These are phyloP conservation scores for Carduelis carduelis DNA, from an alignment of 2,797 vertebrate species.

Conservation along the genomic window DNA sequence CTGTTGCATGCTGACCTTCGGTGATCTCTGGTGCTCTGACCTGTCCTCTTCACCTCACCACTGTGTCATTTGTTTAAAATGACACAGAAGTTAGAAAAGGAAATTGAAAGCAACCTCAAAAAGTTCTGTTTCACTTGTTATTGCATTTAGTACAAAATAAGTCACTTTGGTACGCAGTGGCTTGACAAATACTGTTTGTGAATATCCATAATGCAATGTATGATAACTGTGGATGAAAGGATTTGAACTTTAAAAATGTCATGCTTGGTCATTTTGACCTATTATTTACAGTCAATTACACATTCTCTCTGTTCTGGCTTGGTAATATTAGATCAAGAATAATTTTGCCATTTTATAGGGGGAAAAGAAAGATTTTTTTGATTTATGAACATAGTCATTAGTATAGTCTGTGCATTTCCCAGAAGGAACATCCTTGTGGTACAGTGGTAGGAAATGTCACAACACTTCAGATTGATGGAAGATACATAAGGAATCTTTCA, in stretches of 20 bases:
- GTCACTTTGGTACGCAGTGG: neutral
- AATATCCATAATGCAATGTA: neutral
- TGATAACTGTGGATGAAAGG: constrained; percentile 3
- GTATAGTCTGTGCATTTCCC: constrained; percentile 23
- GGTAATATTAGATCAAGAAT: neutral
- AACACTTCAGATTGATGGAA: neutral
- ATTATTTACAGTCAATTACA: constrained; percentile 44
- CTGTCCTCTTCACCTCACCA: constrained; percentile 21
- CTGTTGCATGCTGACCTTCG: constrained; percentile 24
- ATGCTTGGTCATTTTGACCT: constrained; percentile 36
- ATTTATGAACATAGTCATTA: neutral
- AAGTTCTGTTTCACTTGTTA: neutral
- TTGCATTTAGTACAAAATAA: constrained; percentile 29
- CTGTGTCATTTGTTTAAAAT: constrained; percentile 23
- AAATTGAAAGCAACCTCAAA: constrained; percentile 29
- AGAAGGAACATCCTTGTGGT: constrained; percentile 21
- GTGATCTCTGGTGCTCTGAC: constrained; percentile 17
- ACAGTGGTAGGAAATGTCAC: constrained; percentile 31
- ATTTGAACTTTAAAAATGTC: constrained; percentile 58
- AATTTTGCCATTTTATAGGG: constrained; percentile 1
- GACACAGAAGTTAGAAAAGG: constrained; percentile 8
- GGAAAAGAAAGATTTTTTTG: neutral
- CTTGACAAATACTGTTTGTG: constrained; percentile 34
- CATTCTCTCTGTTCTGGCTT: neutral
- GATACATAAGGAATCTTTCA: constrained; percentile 1